phyloP scores from a whole-genome alignment of 2,113 vertebrate species.

The Pteruthius melanotis region DNA sequence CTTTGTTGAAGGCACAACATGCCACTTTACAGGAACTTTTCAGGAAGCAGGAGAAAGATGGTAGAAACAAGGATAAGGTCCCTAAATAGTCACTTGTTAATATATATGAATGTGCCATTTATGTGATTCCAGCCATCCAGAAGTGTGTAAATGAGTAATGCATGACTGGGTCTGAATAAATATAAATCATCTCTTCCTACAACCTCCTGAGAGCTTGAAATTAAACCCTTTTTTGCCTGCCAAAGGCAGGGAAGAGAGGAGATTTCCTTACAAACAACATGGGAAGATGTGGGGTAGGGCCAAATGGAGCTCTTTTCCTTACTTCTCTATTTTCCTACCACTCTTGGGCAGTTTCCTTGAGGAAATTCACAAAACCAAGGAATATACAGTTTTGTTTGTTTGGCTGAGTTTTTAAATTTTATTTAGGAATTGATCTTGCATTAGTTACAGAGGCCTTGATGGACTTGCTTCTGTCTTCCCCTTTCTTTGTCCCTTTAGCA shows the following conservation, averaged over 20 bases:
- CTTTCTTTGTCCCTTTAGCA: not conserved
- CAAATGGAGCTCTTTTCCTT: not conserved
- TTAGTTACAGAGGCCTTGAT: not conserved
- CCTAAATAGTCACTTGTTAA: not conserved
- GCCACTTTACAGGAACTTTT: not conserved
- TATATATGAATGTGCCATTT: not conserved
- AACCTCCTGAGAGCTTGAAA: not conserved
- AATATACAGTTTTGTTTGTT: fast-evolving
- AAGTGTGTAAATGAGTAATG: not conserved
- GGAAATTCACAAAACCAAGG: not conserved
- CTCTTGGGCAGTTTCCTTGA: not conserved
- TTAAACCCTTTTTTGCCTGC: not conserved
- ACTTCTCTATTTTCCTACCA: not conserved
- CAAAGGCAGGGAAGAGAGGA: not conserved
- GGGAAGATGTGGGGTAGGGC: not conserved
- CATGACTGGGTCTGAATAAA: not conserved
- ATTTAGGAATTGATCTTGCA: not conserved
- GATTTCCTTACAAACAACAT: not conserved
- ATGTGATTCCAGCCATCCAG: not conserved
- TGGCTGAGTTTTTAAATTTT: not conserved
- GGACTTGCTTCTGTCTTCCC: not conserved
- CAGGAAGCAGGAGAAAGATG: not conserved
- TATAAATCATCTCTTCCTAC: not conserved
- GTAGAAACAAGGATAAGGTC: not conserved
- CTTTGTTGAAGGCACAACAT: not conserved